A percentile compares a stretch with the other conserved stretches of the same genome.
Conservation (phyloP, 2,113 vertebrate species). For the Heterotilapia buettikoferi region DNA sequence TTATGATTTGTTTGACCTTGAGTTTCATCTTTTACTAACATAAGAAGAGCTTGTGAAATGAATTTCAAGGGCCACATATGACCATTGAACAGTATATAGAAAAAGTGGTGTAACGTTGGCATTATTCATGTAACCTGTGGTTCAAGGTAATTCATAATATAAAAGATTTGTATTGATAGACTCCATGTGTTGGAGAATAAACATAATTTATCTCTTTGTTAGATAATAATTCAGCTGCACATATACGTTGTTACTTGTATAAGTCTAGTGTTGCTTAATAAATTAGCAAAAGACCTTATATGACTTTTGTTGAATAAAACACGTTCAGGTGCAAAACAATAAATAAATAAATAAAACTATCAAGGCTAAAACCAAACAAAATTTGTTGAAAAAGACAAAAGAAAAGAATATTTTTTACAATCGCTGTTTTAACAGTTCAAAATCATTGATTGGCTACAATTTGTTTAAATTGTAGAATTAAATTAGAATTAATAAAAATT, state of each 20-base stretch:
- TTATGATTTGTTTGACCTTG: slow-evolving; percentile 17
- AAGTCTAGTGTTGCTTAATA: not conserved
- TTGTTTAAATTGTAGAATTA: not conserved
- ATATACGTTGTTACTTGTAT: not conserved
- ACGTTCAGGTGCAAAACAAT: not conserved
- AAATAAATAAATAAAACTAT: not conserved
- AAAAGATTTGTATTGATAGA: not conserved
- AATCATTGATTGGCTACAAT: not conserved
- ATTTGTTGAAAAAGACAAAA: not conserved
- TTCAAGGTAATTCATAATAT: slow-evolving; percentile 18
- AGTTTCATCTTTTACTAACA: slow-evolving; percentile 5
- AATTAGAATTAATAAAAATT: not conserved
- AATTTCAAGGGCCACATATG: slow-evolving; percentile 31
- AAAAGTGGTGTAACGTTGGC: slow-evolving; percentile 11
- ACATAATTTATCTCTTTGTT: not conserved
- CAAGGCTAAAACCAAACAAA: not conserved
- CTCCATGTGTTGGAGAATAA: not conserved
- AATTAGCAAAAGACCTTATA: not conserved
- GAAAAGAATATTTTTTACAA: not conserved
- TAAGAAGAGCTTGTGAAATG: slow-evolving; percentile 24
- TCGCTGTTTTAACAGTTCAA: not conserved
- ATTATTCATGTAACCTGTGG: slow-evolving; percentile 23
- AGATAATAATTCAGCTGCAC: not conserved
- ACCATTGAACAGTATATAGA: not conserved
- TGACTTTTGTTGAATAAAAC: not conserved